phyloP scores from a whole-genome alignment of 2,113 vertebrate species.

The Perccottus glenii region DNA sequence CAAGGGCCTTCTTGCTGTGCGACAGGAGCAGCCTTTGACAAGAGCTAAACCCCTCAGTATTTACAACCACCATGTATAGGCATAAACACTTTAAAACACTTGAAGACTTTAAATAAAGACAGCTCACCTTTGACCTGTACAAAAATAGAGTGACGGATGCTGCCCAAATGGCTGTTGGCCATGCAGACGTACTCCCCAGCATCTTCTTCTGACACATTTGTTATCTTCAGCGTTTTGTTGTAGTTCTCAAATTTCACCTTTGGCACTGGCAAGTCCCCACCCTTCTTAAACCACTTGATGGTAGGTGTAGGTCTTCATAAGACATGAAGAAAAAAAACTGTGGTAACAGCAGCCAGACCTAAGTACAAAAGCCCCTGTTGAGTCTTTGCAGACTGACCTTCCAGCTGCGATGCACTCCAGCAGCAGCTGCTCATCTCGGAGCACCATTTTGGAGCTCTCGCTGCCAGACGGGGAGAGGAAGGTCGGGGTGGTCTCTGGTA shows the following conservation, averaged over 20 bases:
- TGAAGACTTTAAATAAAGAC: no score
- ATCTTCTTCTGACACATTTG: conserved; percentile 92
- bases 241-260: conserved; percentile 91
- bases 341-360: not conserved
- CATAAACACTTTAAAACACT: not conserved
- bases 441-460: conserved; percentile 92
- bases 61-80: not conserved
- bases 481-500: conserved; percentile 86
- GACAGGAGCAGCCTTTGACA: no score
- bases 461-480: conserved; percentile 90
- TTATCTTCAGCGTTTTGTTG: conserved; percentile 90
- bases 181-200: conserved; percentile 93
- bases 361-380: not conserved
- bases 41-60: not conserved
- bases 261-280: conserved; percentile 86
- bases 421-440: conserved; percentile 88
- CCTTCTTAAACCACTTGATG: conserved; percentile 96
- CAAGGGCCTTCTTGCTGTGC: no score
- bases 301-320: conserved; percentile 87
- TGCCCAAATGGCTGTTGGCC: conserved; percentile 94
- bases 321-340: not conserved
- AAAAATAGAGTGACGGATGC: conserved; percentile 90
- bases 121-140: conserved; percentile 96
- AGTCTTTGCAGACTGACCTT: conserved; percentile 80
- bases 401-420: conserved; percentile 97